A percentile compares a stretch with the other conserved stretches of the same genome.
phyloP scores from a whole-genome alignment of 2,113 vertebrate species.

The Ovibos moschatus region DNA sequence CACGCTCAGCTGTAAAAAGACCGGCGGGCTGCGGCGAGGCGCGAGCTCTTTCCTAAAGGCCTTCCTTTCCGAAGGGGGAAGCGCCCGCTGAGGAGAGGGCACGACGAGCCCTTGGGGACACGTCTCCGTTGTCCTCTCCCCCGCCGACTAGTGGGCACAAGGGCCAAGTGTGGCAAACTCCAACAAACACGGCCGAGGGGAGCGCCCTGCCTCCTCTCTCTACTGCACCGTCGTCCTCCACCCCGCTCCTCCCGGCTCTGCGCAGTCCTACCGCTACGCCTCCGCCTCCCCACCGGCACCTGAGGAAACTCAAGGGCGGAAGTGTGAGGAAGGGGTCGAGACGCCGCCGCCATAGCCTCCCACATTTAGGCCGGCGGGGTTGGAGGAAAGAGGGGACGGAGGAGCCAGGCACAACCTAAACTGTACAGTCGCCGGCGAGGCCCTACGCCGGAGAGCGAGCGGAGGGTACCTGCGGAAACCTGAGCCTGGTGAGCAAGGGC shows the following conservation, averaged over 20 bases:
- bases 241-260: not conserved
- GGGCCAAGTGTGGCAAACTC: rapidly evolving
- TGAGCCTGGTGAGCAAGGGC: not conserved
- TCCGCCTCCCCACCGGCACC: not conserved
- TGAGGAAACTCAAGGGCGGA: not conserved
- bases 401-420: rapidly evolving
- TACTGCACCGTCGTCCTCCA: not conserved
- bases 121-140: not conserved
- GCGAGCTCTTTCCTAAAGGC: too few relatives aligned
- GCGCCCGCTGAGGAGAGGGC: not conserved
- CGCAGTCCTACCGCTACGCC: not conserved
- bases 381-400: not conserved
- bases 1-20: not conserved
- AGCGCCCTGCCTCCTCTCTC: not conserved
- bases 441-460: not conserved
- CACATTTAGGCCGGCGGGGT: not conserved
- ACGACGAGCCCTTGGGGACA: not conserved
- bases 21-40: not conserved
- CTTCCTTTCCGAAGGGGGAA: not conserved
- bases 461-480: slow-evolving; percentile 20
- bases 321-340: too few relatives aligned
- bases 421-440: not conserved
- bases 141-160: not conserved
- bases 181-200: rapidly evolving
- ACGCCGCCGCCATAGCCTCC: not conserved